Evolutionary conservation across 2,113 vertebrate species (phyloP), one percentile per base, ranked within the genome.

Genomic region (Arenaria interpres): DNA sequence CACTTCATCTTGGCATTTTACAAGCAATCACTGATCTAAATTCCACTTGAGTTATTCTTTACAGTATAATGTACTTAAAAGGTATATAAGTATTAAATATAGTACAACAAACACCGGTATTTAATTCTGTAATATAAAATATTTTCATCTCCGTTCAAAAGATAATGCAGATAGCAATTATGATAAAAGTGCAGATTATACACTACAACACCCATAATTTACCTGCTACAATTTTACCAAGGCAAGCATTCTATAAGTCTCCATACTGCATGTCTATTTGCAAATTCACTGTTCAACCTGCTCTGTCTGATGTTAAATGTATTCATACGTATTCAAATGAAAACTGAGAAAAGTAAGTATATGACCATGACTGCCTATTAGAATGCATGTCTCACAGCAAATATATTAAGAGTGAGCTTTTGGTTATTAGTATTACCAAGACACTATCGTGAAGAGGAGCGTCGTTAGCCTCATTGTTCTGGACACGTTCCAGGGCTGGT

Each of bases 401-500:
- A 85, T 77, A 63, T 22, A 90, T 86, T 48, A 95, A 45, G 46
- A 50, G 63, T 8, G 51, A 91, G 75, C 48, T 88, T 53, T 79
- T 46, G 83, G 89, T 94, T 95, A 95, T 96, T 96, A 95, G 87
- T 80, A 88, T 50, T 89, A 79, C 72, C 72, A 79, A 72, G 73
- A 64, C 75, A 74, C 32, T 27, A 5, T 14, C 59, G 59, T 46
- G 60, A 15, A 66, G 67, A 86, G 48, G 4, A 94, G 16, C 12
- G 0, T 15, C 50, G 69, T 80, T 72, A 86, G 71, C 92, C 93
- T 78, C 37, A 8, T 62, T 86, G 64, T 10, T 76, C 94, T 97
- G 95, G 96, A 90, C 62, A 68, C 45, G 22, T 43, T 95, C 96
- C 97, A 96, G 54, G 69, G 78, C 56, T 87, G 63, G 50, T 91